Conservation (phyloP, 2,888 invertebrate species). For the Melinaea menophilus region DNA sequence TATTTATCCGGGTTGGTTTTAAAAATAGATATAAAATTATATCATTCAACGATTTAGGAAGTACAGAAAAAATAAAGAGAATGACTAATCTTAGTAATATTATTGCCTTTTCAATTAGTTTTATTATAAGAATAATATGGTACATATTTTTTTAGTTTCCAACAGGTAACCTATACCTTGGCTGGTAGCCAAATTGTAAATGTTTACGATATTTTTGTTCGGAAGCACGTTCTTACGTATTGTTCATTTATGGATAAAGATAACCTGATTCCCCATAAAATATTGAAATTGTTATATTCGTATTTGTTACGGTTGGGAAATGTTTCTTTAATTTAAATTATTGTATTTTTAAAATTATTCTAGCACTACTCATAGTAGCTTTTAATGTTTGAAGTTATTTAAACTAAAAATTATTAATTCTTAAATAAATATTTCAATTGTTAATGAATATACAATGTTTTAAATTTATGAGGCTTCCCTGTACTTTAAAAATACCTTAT, state of each 20-base stretch:
- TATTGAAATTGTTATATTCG: slow-evolving; percentile 5
- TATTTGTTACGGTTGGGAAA: neutral
- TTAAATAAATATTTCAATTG: too few relatives aligned
- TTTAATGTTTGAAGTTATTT: too few relatives aligned
- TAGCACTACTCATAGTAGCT: too few relatives aligned
- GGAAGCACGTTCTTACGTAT: slow-evolving; percentile 59
- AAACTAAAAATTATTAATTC: too few relatives aligned
- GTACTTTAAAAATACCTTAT: too few relatives aligned
- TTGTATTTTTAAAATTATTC: too few relatives aligned
- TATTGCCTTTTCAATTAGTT: too few relatives aligned
- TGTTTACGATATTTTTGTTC: slow-evolving; percentile 74
- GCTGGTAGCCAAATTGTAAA: slow-evolving; percentile 56
- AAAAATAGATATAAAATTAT: slow-evolving; percentile 60
- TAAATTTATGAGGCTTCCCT: too few relatives aligned
- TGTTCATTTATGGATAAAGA: slow-evolving; percentile 63
- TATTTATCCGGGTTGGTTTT: slow-evolving; percentile 41
- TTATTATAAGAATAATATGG: neutral
- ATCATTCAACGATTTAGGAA: slow-evolving; percentile 58
- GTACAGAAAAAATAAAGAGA: slow-evolving; percentile 18
- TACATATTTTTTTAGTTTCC: slow-evolving; percentile 11
- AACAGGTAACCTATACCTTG: slow-evolving; percentile 62
- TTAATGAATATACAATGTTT: too few relatives aligned
- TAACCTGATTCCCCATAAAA: slow-evolving; percentile 38
- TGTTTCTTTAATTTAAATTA: neutral
- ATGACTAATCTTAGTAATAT: neutral